Base-by-base conservation (phyloP, 2,797 vertebrate species). In the Antrozous pallidus region DNA sequence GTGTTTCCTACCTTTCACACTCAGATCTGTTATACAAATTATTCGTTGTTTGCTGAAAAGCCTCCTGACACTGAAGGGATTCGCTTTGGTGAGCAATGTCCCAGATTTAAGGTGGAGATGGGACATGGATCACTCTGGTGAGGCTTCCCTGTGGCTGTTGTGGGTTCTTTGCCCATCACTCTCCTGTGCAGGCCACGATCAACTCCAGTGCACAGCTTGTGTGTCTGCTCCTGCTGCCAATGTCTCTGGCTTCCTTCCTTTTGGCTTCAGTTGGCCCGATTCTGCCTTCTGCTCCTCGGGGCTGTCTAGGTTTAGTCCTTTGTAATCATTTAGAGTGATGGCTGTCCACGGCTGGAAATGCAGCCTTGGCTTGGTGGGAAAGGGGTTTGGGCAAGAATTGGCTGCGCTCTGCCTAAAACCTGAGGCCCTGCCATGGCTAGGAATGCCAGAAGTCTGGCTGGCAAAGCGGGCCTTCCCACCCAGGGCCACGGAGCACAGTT, bases 271-370 rank as follows among this genome's bases (percentile, higher is more conserved):
- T 36, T 22, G 31, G 70, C 20, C 70, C 20, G 6, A 9, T 31
- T 96, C 96, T 24, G 0, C 92, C 79, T 95, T 92, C 63, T 63
- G 71, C 56, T 84, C 85, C 31, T 14, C 5, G 0, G 73, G 56
- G 96, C 95, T 97, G 40, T 86, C 81, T 94, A 40, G 93, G 31
- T 86, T 94, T 70, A 84, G 42, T 91, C 14, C 83, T 95, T 75
- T 77, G 14, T 86, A 47, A 90, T 94, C 9, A 24, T 87, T 93
- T 73, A 31, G 56, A 94, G 4, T 2, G 11, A 26, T 49, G 42
- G 42, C 36, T 87, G 49, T 42, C 0, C 8, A 79, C 42, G 11
- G 36, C 56, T 45, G 86, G 85, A 94, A 70, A 74, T 77, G 69
- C 54, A 94, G 70, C 18, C 71, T 42, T 49, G 82, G 51, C 83